Conservation (phyloP, 2,113 vertebrate species). For the Solea senegalensis region DNA sequence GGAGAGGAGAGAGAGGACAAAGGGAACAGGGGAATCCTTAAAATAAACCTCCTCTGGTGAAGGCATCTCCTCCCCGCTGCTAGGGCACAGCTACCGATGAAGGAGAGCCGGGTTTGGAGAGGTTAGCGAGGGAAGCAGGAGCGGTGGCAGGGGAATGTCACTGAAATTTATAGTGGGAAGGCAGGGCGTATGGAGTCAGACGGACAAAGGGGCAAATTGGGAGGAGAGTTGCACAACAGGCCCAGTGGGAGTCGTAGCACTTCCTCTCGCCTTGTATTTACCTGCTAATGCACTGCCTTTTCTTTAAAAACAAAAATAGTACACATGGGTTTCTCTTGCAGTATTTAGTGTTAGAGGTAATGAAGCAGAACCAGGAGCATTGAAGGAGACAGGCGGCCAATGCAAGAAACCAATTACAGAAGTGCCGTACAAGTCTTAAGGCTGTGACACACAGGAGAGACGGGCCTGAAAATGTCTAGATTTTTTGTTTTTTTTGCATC, state of each 20-base stretch:
- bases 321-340: neutral
- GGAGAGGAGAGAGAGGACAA: constrained; percentile 64
- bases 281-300: constrained; percentile 7
- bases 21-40: constrained; percentile 66
- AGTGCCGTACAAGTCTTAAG: constrained; percentile 12
- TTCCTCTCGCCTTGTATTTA: constrained; percentile 9
- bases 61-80: constrained; percentile 71
- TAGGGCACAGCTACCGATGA: constrained; percentile 42
- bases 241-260: constrained; percentile 21
- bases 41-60: constrained; percentile 73
- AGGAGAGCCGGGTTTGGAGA: constrained; percentile 30
- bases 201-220: constrained; percentile 32
- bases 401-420: constrained; percentile 28
- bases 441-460: constrained; percentile 14
- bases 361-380: constrained; percentile 22
- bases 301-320: neutral
- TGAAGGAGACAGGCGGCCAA: constrained; percentile 22
- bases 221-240: constrained; percentile 25
- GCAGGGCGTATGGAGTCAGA: constrained; percentile 26
- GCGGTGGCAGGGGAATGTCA: constrained; percentile 43
- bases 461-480: constrained; percentile 5
- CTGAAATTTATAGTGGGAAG: constrained; percentile 51
- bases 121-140: constrained; percentile 38
- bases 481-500: neutral
- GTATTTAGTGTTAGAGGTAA: constrained; percentile 17